A percentile compares a stretch with the other conserved stretches of the same genome.
Conservation (phyloP, 2,888 invertebrate genomes). For the Sphaerophoria rueppellii region DNA sequence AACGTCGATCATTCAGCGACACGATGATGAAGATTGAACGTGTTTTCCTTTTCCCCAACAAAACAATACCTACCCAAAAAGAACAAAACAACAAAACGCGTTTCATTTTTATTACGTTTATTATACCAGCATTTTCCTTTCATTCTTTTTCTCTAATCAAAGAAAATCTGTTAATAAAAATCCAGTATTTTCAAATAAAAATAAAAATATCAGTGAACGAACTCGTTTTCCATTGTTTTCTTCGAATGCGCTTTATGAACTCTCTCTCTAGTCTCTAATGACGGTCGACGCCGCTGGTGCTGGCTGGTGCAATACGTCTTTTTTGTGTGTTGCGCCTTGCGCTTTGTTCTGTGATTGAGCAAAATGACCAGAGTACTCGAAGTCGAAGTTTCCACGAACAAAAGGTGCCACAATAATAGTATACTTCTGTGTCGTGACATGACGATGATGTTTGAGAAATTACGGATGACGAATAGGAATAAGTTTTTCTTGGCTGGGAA, state of each 20-base stretch:
- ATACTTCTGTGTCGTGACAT: neutral
- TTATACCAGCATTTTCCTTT: constrained; percentile 41
- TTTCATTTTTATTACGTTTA: constrained; percentile 34
- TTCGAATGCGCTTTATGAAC: constrained; percentile 53
- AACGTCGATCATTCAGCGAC: constrained; percentile 49
- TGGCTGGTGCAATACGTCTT: constrained; percentile 48
- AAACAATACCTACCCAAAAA: neutral
- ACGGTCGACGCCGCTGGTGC: neutral
- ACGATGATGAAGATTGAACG: constrained; percentile 66
- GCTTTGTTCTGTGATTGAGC: constrained; percentile 26
- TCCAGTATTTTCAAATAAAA: constrained; percentile 68
- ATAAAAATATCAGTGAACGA: constrained; percentile 14
- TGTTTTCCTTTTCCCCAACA: constrained; percentile 44
- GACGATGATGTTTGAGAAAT: constrained; percentile 40
- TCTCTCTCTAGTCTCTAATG: constrained; percentile 27
- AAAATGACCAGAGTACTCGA: constrained; percentile 48
- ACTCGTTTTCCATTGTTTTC: constrained; percentile 59
- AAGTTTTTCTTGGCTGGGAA: constrained; percentile 37
- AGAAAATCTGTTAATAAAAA: constrained; percentile 62
- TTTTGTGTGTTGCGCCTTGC: constrained; percentile 12
- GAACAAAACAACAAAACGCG: constrained; percentile 48
- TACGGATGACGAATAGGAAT: constrained; percentile 46
- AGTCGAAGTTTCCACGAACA: constrained; percentile 43
- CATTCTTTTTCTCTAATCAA: constrained; percentile 20
- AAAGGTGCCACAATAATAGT: constrained; percentile 36